Percentiles rank a stretch among this genome's conserved stretches.
Evolutionary conservation across 2,797 vertebrate species (phyloP).

Genomic region (Trichosurus vulpecula): DNA sequence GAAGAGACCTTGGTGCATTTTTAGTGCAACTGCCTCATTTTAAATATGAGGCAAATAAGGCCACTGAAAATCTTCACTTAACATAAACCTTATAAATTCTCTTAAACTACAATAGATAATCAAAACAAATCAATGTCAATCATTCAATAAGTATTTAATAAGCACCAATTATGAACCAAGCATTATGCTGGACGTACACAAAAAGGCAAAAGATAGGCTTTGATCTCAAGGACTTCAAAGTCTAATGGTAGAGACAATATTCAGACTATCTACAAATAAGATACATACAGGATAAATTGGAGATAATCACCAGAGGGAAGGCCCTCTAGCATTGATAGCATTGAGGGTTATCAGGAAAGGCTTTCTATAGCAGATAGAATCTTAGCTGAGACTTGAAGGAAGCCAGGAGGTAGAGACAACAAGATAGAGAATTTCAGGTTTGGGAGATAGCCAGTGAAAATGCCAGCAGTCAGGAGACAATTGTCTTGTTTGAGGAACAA

Average conservation of each 20-base stretch:
- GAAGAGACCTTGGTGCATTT: background rate
- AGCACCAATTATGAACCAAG: too few species aligned
- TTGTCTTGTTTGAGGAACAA: background rate
- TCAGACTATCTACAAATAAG: too few species aligned
- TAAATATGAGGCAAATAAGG: background rate
- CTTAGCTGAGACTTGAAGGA: background rate
- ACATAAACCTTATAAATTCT: too few species aligned
- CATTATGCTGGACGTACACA: too few species aligned
- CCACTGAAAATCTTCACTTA: too few species aligned
- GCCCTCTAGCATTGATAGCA: background rate
- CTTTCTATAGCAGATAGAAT: background rate
- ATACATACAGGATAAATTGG: background rate
- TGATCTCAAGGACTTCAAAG: too few species aligned
- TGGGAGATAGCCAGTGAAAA: background rate
- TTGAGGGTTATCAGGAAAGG: background rate
- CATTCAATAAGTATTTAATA: too few species aligned
- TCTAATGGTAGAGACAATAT: too few species aligned
- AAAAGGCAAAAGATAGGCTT: too few species aligned
- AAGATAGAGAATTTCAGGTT: background rate
- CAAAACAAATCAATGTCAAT: too few species aligned
- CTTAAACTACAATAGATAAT: too few species aligned
- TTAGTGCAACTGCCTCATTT: background rate
- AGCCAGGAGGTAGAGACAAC: background rate
- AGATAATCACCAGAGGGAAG: background rate
- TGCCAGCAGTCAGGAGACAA: background rate